Base-by-base conservation (phyloP, 2,797 vertebrate genomes). In the Eulemur albifrons region DNA sequence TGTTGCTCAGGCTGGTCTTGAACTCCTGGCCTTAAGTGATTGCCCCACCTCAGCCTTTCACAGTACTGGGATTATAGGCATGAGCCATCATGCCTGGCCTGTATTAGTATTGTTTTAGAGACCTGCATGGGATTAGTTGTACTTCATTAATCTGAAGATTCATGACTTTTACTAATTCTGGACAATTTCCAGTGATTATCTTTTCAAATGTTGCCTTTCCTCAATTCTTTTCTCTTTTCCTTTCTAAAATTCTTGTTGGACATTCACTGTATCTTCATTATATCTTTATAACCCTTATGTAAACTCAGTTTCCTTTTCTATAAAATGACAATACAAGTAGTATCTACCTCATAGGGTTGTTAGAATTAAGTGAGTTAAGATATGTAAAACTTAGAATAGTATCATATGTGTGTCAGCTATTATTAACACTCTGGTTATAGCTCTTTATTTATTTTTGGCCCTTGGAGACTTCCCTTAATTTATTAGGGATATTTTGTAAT, bases 401-500 rank as follows among this genome's bases (percentile, higher is more conserved):
- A 13, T 23, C 61, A 23, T 70, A 21, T 77, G 54, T 72, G 67
- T 63, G 79, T 65, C 75, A 82, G 11, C 67, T 89, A 72, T 72
- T 88, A 84, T 84, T 79, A 93, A 48, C 43, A 15, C 27, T 67
- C 57, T 32, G 3, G 13, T 48, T 79, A 45, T 61, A 73, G 57
- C 32, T 96, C 35, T 15, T 54, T 70, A 30, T 63, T 91, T 48
- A 15, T 32, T 88, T 84, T 79, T 80, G 94, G 67, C 25, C 86
- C 15, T 43, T 88, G 65, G 70, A 80, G 57, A 50, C 32, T 88
- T 87, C n/a, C 52, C 61, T 93, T 88, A 43, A 87, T 69, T 79
- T 90, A 23, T 79, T 87, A 69, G 57, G 1, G 23, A 25, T 77
- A 79, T 94, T 94, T 83, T 84, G 45, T 70, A 94, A 81, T 88